These are phyloP conservation scores for Buathra laborator DNA, from an alignment of 2,888 invertebrate species.

Conservation along the genomic window DNA sequence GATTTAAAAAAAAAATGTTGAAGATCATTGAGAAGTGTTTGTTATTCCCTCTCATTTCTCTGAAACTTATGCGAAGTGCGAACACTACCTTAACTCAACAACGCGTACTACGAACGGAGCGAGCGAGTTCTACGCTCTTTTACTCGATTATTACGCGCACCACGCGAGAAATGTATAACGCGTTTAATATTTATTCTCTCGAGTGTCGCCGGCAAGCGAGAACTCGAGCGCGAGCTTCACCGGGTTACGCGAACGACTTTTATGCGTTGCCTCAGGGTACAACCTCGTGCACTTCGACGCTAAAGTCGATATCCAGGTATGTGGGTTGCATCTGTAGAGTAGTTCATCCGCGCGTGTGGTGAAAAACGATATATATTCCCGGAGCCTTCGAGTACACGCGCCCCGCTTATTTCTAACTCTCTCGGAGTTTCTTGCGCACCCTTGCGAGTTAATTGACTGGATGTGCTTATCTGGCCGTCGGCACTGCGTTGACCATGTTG, in stretches of 20 bases:
- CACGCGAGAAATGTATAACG: conserved; percentile 16
- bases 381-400: conserved; percentile 48
- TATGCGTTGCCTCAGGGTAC: conserved; percentile 58
- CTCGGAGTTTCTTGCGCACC: conserved; percentile 54
- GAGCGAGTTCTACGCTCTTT: conserved; percentile 53
- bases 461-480: conserved; percentile 67
- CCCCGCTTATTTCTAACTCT: conserved; percentile 29
- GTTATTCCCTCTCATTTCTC: no score
- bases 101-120: conserved; percentile 20
- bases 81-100: conserved; percentile 50
- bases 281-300: conserved; percentile 44
- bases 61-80: no score
- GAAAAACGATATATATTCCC: conserved; percentile 24
- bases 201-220: neutral
- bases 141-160: conserved; percentile 5
- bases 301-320: conserved; percentile 28
- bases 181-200: conserved; percentile 59
- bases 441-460: conserved; percentile 75
- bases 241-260: conserved; percentile 64
- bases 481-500: conserved; percentile 28
- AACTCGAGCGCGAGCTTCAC: conserved; percentile 55
- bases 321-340: conserved; percentile 21
- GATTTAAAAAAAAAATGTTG: no score
- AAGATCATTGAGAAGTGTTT: no score
- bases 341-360: conserved; percentile 22